Percentiles rank a stretch among this genome's conserved stretches.
phyloP scores from a whole-genome alignment of 1,140 invertebrate species.

The Cepaea nemoralis region DNA sequence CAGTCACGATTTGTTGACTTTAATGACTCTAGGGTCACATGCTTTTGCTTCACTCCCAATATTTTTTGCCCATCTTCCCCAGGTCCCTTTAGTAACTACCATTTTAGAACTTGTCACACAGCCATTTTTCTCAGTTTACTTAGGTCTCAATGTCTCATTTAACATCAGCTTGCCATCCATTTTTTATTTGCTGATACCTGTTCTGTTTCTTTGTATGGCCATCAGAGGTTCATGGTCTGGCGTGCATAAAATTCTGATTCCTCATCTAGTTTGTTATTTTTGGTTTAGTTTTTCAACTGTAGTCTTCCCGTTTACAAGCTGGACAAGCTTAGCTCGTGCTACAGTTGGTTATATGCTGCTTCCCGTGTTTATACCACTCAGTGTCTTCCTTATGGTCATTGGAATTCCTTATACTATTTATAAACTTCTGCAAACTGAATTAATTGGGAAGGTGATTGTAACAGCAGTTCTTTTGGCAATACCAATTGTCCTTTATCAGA shows the following conservation, averaged over 20 bases:
- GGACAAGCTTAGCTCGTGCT: slow-evolving; percentile 83
- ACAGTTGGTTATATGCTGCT: slow-evolving; percentile 75
- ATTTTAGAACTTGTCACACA: slow-evolving; percentile 52
- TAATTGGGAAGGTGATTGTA: slow-evolving; percentile 62
- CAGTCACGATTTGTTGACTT: slow-evolving; percentile 80
- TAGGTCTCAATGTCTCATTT: slow-evolving; percentile 55
- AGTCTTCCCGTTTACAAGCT: slow-evolving; percentile 76
- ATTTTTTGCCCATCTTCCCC: slow-evolving; percentile 78
- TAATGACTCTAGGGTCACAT: slow-evolving; percentile 84
- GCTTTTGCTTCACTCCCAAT: slow-evolving; percentile 85
- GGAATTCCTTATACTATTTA: slow-evolving; percentile 49
- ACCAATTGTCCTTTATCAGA: slow-evolving; percentile 59
- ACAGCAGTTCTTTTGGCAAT: slow-evolving; percentile 56
- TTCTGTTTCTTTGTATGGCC: slow-evolving; percentile 82
- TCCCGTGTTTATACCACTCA: slow-evolving; percentile 60
- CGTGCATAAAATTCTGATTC: slow-evolving; percentile 82
- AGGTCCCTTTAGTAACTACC: slow-evolving; percentile 53
- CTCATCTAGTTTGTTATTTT: slow-evolving; percentile 87
- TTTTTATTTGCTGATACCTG: slow-evolving; percentile 83
- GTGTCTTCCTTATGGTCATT: slow-evolving; percentile 44
- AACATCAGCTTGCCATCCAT: slow-evolving; percentile 77
- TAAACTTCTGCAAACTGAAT: slow-evolving; percentile 53
- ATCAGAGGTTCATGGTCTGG: slow-evolving; percentile 82
- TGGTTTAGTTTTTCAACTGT: slow-evolving; percentile 82
- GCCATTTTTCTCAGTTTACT: slow-evolving; percentile 55